phyloP scores from a whole-genome alignment of 2,888 invertebrate genomes.

The Stenichneumon culpator region DNA sequence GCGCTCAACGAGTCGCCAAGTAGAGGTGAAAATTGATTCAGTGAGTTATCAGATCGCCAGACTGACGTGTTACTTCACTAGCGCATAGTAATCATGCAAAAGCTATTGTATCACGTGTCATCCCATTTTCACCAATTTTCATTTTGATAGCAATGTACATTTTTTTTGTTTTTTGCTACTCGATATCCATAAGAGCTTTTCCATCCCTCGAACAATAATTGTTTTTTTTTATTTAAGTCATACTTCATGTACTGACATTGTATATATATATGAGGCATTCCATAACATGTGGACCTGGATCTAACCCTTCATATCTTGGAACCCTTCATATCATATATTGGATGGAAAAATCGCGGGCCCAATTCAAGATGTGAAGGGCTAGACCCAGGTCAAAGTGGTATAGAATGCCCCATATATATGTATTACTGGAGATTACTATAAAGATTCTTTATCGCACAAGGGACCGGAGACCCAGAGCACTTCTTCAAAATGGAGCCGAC shows the following conservation, averaged over 20 bases:
- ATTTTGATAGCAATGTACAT: not conserved
- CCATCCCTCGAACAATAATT: not conserved
- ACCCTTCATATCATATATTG: too few relatives aligned
- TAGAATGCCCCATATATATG: not conserved
- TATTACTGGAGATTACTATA: not conserved
- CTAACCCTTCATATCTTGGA: too few relatives aligned
- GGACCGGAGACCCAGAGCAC: constrained; percentile 91
- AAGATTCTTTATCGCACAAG: constrained; percentile 75
- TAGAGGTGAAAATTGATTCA: constrained; percentile 36
- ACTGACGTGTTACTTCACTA: constrained; percentile 27
- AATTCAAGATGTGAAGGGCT: too few relatives aligned
- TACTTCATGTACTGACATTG: not conserved
- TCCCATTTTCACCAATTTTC: constrained; percentile 1
- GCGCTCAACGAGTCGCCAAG: constrained; percentile 63
- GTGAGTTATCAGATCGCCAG: constrained; percentile 61
- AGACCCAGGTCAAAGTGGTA: too few relatives aligned
- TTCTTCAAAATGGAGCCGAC: constrained; percentile 92
- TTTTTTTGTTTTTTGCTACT: constrained; percentile 24
- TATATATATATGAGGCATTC: not conserved
- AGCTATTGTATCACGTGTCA: constrained; percentile 3
- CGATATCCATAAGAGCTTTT: constrained; percentile 15
- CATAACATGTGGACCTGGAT: too few relatives aligned
- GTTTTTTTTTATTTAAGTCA: not conserved
- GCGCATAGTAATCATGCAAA: constrained; percentile 1
- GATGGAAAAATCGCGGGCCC: not conserved